A percentile compares a stretch with the other conserved stretches of the same genome.
These are phyloP conservation scores for Drosophila virilis DNA, from an alignment of 1,140 invertebrate species.

Conservation along the genomic window DNA sequence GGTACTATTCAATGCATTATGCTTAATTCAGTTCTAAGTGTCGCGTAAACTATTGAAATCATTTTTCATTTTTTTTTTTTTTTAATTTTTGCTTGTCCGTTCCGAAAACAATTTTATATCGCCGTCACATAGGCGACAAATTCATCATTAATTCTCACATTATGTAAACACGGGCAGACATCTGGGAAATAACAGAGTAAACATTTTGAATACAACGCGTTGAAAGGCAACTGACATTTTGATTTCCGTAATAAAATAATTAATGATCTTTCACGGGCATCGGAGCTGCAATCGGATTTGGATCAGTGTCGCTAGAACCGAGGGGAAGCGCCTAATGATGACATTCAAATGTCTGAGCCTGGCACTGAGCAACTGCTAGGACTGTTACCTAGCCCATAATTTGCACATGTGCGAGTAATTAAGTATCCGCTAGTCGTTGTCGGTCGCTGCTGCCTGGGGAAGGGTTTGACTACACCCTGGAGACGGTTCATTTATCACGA, in stretches of 20 bases:
- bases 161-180: conserved; percentile 66
- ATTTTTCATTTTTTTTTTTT: conserved; percentile 76
- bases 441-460: conserved; percentile 9
- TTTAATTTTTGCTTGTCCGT: conserved; percentile 44
- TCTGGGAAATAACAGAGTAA: conserved; percentile 32
- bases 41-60: conserved; percentile 33
- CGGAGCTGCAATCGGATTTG: conserved; percentile 56
- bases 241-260: conserved; percentile 83
- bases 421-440: conserved; percentile 36
- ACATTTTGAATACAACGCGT: conserved; percentile 58
- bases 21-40: neutral
- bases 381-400: conserved; percentile 25
- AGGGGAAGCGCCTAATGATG: conserved; percentile 64
- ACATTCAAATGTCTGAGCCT: conserved; percentile 63
- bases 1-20: neutral
- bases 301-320: conserved; percentile 58
- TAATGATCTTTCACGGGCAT: conserved; percentile 57
- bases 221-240: conserved; percentile 77
- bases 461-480: conserved; percentile 61
- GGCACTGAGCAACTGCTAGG: conserved; percentile 9
- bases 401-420: conserved; percentile 63
- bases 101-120: conserved; percentile 44
- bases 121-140: conserved; percentile 57
- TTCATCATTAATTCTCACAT: conserved; percentile 80
- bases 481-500: conserved; percentile 64